These are phyloP conservation scores for Anomalospiza imberbis DNA, from an alignment of 2,797 vertebrate species.

Conservation along the genomic window DNA sequence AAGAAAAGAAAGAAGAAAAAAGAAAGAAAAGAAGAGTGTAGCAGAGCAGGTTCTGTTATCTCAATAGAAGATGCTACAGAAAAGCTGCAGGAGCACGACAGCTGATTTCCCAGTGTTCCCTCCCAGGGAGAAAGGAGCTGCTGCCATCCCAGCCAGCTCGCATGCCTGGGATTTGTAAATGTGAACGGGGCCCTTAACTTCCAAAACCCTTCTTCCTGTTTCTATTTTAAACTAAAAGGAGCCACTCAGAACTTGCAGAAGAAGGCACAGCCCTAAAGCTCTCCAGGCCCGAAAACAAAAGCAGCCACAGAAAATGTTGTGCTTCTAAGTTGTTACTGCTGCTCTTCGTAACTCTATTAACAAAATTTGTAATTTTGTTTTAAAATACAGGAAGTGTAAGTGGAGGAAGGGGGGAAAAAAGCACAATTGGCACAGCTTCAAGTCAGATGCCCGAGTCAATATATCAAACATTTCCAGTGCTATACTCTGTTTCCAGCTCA, in stretches of 20 bases:
- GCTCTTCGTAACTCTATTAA: background rate
- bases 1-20: background rate
- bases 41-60: background rate
- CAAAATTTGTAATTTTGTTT: background rate
- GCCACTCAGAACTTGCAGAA: background rate
- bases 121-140: background rate
- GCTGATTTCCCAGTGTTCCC: background rate
- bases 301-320: fast-evolving
- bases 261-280: background rate
- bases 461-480: background rate
- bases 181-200: background rate
- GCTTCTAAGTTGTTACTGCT: background rate
- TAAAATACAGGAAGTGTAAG: background rate
- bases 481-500: background rate
- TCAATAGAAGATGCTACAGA: background rate
- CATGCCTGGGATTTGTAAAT: background rate
- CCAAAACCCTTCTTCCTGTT: background rate
- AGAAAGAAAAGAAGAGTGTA: background rate
- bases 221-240: constrained; percentile 26
- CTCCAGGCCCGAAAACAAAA: background rate
- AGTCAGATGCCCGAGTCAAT: background rate
- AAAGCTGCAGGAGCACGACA: background rate
- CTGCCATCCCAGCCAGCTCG: background rate
- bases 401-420: fast-evolving
- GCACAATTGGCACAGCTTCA: background rate